These are phyloP conservation scores for Neocrepidodera transversa DNA, from an alignment of 2,888 invertebrate genomes.

Conservation along the genomic window DNA sequence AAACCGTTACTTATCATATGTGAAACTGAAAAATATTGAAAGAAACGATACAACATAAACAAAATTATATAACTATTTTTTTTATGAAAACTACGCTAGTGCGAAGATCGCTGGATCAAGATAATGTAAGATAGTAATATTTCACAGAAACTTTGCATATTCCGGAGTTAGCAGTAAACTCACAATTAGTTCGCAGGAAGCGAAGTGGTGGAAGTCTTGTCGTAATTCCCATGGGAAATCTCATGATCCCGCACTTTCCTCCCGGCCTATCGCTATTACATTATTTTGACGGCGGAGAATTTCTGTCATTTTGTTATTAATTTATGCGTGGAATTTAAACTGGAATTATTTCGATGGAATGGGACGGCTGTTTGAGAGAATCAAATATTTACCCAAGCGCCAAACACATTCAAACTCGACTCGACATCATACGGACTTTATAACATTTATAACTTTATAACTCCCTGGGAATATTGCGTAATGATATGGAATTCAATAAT, in stretches of 20 bases:
- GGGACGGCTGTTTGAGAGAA: conserved; percentile 11
- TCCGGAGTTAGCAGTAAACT: conserved; percentile 49
- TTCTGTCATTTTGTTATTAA: conserved; percentile 46
- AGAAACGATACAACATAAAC: no score
- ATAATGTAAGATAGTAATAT: conserved; percentile 45
- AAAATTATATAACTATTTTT: no score
- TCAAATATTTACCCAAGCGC: conserved; percentile 12
- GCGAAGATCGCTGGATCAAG: conserved; percentile 35
- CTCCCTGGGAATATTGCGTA: no score
- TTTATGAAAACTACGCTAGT: conserved; percentile 38
- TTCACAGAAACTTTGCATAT: conserved; percentile 45
- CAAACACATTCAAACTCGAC: conserved; percentile 8
- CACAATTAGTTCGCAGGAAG: conserved; percentile 53
- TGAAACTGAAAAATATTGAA: no score
- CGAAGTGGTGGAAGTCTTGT: conserved; percentile 44
- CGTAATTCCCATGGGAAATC: conserved; percentile 54
- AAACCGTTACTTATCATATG: no score
- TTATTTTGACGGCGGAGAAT: conserved; percentile 47
- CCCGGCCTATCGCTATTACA: conserved; percentile 45
- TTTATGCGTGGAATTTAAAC: conserved; percentile 40
- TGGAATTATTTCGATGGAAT: conserved; percentile 27
- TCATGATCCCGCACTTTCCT: conserved; percentile 48
- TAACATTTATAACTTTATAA: conserved; percentile 5
- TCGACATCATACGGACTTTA: conserved; percentile 10
- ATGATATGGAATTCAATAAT: no score